A percentile compares a stretch with the other conserved stretches of the same genome.
Conservation (phyloP, 2,797 vertebrate species). For the Fistularia tabacaria region DNA sequence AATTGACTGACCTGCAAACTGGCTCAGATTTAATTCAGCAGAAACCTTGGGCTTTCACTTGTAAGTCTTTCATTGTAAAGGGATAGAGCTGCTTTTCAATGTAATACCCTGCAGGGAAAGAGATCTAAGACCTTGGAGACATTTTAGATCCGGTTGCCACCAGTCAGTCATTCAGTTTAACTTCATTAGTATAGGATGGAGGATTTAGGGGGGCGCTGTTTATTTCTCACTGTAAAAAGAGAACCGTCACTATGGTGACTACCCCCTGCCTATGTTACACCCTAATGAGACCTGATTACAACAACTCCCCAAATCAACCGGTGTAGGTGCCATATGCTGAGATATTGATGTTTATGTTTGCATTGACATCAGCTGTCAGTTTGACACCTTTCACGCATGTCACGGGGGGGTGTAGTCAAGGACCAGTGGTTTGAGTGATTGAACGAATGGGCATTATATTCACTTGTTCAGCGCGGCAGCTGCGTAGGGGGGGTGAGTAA, state of each 20-base stretch:
- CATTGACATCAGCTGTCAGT: too few relatives aligned
- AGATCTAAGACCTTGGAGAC: slow-evolving; percentile 1
- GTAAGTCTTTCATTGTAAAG: background rate
- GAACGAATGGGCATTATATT: too few relatives aligned
- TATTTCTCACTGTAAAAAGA: too few relatives aligned
- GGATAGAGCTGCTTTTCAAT: background rate
- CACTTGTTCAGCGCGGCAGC: too few relatives aligned
- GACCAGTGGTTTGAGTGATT: too few relatives aligned
- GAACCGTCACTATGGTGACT: too few relatives aligned
- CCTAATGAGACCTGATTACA: background rate
- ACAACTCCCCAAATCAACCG: background rate
- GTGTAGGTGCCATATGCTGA: too few relatives aligned
- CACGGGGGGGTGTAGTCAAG: too few relatives aligned
- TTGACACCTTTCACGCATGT: too few relatives aligned
- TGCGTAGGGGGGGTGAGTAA: too few relatives aligned
- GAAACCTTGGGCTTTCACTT: slow-evolving; percentile 14
- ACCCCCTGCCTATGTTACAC: background rate
- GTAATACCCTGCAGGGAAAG: background rate
- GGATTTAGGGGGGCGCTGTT: too few relatives aligned
- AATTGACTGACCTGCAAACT: slow-evolving; percentile 1
- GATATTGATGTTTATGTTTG: too few relatives aligned
- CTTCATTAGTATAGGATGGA: background rate
- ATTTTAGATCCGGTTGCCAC: background rate
- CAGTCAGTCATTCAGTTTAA: background rate
- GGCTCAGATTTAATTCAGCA: slow-evolving; percentile 4